Conservation (phyloP, 2,113 vertebrate genomes). For the Saimiri boliviensis region DNA sequence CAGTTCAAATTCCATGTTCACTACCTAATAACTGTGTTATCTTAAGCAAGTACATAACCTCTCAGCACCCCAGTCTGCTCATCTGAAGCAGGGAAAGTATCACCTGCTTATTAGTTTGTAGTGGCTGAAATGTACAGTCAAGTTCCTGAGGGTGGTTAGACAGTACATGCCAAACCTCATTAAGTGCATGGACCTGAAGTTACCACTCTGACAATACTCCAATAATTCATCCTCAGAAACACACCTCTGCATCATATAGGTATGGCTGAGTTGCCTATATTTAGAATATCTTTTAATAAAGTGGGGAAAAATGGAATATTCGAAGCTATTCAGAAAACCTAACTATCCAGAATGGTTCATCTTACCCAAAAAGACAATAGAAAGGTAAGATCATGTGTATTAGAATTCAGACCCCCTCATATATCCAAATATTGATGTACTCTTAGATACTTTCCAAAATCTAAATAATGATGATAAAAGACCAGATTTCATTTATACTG, state of each 20-base stretch:
- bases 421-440: neutral
- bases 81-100: neutral
- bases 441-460: neutral
- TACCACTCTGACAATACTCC: neutral
- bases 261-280: neutral
- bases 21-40: neutral
- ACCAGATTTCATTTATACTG: neutral
- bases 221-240: neutral
- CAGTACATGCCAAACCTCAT: neutral
- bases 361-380: neutral
- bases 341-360: neutral
- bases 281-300: neutral
- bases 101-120: neutral
- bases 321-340: conserved; percentile 1
- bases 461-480: neutral
- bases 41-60: neutral
- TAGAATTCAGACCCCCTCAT: neutral
- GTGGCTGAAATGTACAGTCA: neutral
- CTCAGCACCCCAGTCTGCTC: neutral
- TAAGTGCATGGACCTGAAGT: neutral
- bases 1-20: neutral
- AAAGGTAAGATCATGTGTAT: neutral
- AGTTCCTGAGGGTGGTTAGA: neutral
- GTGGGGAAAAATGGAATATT: neutral
- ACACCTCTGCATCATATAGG: neutral